These are phyloP conservation scores for Carcinoscorpius rotundicauda DNA, from an alignment of 1,140 invertebrate genomes.

Conservation along the genomic window DNA sequence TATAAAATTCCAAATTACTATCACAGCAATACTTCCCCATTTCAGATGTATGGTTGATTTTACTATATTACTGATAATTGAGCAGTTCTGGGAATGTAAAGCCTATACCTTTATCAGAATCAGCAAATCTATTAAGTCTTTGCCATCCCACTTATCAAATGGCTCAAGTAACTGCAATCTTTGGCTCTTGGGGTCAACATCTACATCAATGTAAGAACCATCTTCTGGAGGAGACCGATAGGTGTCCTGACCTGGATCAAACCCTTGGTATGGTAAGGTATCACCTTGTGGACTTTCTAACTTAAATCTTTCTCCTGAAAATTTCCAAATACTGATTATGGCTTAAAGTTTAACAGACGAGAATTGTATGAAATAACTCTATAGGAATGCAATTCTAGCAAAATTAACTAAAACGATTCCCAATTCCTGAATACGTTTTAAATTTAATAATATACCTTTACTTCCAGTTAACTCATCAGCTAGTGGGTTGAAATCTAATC, in stretches of 20 bases:
- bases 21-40: no score
- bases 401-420: no score
- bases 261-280: conserved; percentile 83
- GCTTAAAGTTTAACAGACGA: background rate
- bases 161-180: conserved; percentile 88
- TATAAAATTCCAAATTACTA: no score
- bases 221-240: conserved; percentile 77
- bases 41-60: no score
- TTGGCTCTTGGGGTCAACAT: conserved; percentile 78
- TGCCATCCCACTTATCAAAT: conserved; percentile 93
- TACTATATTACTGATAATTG: no score
- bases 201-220: conserved; percentile 50
- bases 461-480: conserved; percentile 60
- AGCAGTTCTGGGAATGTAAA: no score
- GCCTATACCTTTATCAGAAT: conserved; percentile 76
- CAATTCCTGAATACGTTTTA: no score
- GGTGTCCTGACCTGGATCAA: conserved; percentile 94
- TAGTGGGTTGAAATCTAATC: conserved; percentile 87
- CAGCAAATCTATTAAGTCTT: conserved; percentile 80
- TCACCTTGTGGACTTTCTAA: conserved; percentile 80
- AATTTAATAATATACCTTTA: conserved; percentile 15
- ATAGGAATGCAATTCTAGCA: no score
- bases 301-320: conserved; percentile 78
- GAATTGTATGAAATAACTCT: no score
- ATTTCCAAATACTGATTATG: no score